Percentiles rank a stretch among this genome's conserved stretches.
phyloP scores from a whole-genome alignment of 2,113 vertebrate species.

The Numida meleagris region DNA sequence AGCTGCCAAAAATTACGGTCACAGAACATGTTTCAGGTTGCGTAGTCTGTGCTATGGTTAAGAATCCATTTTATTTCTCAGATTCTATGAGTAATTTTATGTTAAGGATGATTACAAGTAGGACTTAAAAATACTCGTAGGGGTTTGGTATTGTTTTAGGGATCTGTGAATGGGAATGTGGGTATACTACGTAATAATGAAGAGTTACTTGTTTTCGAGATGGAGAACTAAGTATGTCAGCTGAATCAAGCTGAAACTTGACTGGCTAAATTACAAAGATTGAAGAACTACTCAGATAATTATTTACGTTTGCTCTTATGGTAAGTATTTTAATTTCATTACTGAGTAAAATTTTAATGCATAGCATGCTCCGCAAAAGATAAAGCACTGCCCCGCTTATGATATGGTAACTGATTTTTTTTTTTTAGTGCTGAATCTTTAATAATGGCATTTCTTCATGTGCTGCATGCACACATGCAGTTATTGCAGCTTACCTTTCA shows the following conservation, averaged over 20 bases:
- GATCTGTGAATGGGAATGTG: background rate
- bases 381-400: background rate
- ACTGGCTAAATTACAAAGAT: background rate
- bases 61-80: background rate
- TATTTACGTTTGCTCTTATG: background rate
- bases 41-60: background rate
- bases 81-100: background rate
- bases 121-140: background rate
- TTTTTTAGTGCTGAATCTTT: background rate
- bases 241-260: too few species aligned
- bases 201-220: too few species aligned
- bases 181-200: too few species aligned
- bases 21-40: background rate
- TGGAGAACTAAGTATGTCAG: too few species aligned
- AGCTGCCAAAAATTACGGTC: background rate
- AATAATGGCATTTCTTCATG: background rate
- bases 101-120: background rate
- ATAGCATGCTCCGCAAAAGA: background rate
- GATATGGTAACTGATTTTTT: background rate
- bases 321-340: background rate
- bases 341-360: background rate
- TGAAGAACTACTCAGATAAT: background rate
- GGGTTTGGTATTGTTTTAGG: background rate
- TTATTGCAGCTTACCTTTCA: constrained; percentile 68
- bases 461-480: fast-evolving